Conservation (phyloP, 2,888 invertebrate species). For the Lymantria monacha region DNA sequence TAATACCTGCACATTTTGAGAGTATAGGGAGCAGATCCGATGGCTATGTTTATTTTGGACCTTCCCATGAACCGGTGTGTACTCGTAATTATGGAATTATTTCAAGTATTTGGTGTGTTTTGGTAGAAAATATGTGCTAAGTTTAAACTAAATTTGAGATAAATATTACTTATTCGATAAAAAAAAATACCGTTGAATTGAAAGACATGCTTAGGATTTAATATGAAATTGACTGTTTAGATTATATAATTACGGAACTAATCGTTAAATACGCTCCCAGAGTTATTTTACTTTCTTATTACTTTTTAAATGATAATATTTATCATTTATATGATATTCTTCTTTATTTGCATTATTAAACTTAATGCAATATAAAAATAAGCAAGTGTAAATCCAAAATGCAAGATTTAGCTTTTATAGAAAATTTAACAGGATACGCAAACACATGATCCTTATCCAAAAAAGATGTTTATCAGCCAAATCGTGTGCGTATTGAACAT, state of each 20-base stretch:
- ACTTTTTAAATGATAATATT: too few species aligned
- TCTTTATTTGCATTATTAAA: too few species aligned
- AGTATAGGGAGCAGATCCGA: constrained; percentile 74
- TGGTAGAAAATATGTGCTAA: neutral
- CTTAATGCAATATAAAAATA: too few species aligned
- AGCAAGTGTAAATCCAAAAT: too few species aligned
- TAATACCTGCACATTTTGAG: constrained; percentile 76
- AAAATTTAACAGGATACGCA: constrained; percentile 40
- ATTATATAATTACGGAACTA: too few species aligned
- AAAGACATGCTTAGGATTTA: too few species aligned
- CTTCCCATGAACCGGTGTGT: constrained; percentile 56
- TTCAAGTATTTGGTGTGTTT: constrained; percentile 17
- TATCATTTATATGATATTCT: too few species aligned
- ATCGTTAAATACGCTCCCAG: too few species aligned
- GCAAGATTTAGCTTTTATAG: constrained; percentile 6
- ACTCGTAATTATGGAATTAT: constrained; percentile 29
- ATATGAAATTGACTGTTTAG: too few species aligned
- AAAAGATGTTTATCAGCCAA: constrained; percentile 54
- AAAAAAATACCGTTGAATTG: too few species aligned
- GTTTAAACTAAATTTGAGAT: neutral
- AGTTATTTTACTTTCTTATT: too few species aligned
- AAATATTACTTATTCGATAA: neutral
- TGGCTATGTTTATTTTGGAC: constrained; percentile 53
- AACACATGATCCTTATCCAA: constrained; percentile 41
- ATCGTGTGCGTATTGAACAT: constrained; percentile 63